Evolutionary conservation across 1,140 invertebrate genomes (phyloP).

Genomic region (Pseudomyrmex gracilis): DNA sequence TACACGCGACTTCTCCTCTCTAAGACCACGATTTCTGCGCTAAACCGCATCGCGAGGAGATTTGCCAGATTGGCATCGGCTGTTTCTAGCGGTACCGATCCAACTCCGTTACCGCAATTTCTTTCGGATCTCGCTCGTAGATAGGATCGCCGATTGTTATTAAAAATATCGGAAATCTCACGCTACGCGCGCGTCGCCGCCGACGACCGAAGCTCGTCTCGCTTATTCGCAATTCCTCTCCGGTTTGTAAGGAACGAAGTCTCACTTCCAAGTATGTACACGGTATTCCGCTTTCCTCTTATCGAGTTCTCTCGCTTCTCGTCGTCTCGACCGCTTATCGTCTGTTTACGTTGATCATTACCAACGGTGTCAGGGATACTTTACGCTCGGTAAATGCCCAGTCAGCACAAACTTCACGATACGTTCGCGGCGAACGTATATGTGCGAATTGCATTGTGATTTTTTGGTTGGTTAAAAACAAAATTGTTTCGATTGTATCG

Average conservation of each 20-base stretch:
- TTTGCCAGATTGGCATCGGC: slow-evolving; percentile 70
- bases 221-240: slow-evolving; percentile 4
- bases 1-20: slow-evolving; percentile 7
- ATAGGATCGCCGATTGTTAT: slow-evolving; percentile 71
- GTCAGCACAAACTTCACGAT: background rate
- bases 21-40: slow-evolving; percentile 52
- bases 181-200: slow-evolving; percentile 64
- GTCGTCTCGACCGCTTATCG: slow-evolving; percentile 44
- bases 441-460: background rate
- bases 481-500: background rate
- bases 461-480: background rate
- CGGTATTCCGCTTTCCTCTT: slow-evolving; percentile 6
- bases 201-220: slow-evolving; percentile 7
- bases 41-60: slow-evolving; percentile 50
- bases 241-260: background rate
- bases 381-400: slow-evolving; percentile 7
- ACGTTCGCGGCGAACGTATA: background rate
- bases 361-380: background rate
- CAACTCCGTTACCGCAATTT: slow-evolving; percentile 76
- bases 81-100: slow-evolving; percentile 74
- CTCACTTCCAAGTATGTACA: slow-evolving; percentile 24
- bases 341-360: slow-evolving; percentile 45
- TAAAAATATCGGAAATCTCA: slow-evolving; percentile 77
- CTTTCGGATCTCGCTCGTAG: slow-evolving; percentile 61
- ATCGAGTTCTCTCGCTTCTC: slow-evolving; percentile 17